These are phyloP conservation scores for Lagria hirta DNA, from an alignment of 2,888 invertebrate species.

Conservation along the genomic window DNA sequence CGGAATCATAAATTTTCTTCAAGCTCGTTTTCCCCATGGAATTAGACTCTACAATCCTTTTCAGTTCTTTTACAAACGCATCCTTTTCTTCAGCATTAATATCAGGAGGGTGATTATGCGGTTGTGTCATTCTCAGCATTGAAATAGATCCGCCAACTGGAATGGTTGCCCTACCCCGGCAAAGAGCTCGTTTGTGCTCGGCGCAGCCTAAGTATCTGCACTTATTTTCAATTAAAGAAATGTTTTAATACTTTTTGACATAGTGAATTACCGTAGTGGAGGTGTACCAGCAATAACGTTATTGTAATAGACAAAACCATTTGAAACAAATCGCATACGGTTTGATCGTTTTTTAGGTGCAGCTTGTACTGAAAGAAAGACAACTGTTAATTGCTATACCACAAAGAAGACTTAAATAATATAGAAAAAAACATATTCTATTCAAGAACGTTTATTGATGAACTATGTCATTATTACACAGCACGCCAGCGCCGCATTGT, in stretches of 20 bases:
- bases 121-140: slow-evolving; percentile 41
- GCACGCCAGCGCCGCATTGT: slow-evolving; percentile 41
- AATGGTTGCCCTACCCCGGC: slow-evolving; percentile 44
- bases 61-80: slow-evolving; percentile 41
- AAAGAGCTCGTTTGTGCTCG: slow-evolving; percentile 44
- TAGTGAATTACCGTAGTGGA: slow-evolving; percentile 45
- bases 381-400: slow-evolving; percentile 2
- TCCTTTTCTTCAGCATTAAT: slow-evolving; percentile 43
- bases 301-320: slow-evolving; percentile 48
- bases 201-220: slow-evolving; percentile 47
- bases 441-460: too few species aligned
- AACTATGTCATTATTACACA: slow-evolving; percentile 13
- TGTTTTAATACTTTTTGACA: slow-evolving; percentile 1
- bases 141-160: slow-evolving; percentile 40
- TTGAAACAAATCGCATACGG: slow-evolving; percentile 42
- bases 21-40: slow-evolving; percentile 35
- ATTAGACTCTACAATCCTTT: slow-evolving; percentile 33
- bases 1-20: slow-evolving; percentile 45
- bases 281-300: slow-evolving; percentile 44
- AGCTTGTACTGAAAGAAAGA: too few species aligned
- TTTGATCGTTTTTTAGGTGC: slow-evolving; percentile 34
- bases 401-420: not conserved
- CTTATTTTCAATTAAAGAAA: not conserved
- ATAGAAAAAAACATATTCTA: slow-evolving; percentile 4
- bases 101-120: slow-evolving; percentile 48